Conservation (phyloP, 1,140 invertebrate species). For the Dufourea novaeangliae region DNA sequence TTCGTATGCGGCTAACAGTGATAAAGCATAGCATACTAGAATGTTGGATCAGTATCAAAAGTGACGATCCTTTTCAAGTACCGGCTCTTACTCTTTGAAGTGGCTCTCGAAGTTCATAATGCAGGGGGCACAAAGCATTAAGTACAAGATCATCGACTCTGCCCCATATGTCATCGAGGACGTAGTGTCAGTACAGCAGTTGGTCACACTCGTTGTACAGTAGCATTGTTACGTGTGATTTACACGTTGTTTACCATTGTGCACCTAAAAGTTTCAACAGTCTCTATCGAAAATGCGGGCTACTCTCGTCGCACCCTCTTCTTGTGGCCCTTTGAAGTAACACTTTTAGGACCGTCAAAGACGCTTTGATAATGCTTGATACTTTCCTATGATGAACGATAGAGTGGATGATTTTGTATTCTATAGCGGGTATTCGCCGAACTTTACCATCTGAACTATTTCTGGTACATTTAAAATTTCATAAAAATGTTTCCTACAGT, state of each 20-base stretch:
- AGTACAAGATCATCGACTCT: slow-evolving; percentile 62
- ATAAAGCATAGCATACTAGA: no score
- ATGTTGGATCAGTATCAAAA: not conserved
- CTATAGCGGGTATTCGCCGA: no score
- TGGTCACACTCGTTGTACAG: slow-evolving; percentile 65
- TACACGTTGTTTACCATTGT: slow-evolving; percentile 60
- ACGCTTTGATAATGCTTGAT: not conserved
- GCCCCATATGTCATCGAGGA: slow-evolving; percentile 73
- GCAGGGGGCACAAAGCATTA: slow-evolving; percentile 23
- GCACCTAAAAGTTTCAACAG: slow-evolving; percentile 22
- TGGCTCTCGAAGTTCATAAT: slow-evolving; percentile 32
- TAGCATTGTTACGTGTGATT: slow-evolving; percentile 63
- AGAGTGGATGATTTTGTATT: no score
- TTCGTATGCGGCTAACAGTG: no score
- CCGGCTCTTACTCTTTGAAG: slow-evolving; percentile 60
- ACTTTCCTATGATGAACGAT: not conserved
- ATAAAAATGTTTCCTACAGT: no score
- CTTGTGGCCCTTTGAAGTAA: not conserved
- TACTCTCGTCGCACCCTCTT: not conserved
- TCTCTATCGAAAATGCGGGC: slow-evolving; percentile 55
- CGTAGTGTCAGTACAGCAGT: slow-evolving; percentile 69
- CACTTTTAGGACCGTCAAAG: not conserved
- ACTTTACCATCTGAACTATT: no score
- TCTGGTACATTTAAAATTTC: no score
- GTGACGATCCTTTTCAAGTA: not conserved